Base-by-base conservation (phyloP, 2,797 vertebrate species). In the Poeciliopsis gracilis region DNA sequence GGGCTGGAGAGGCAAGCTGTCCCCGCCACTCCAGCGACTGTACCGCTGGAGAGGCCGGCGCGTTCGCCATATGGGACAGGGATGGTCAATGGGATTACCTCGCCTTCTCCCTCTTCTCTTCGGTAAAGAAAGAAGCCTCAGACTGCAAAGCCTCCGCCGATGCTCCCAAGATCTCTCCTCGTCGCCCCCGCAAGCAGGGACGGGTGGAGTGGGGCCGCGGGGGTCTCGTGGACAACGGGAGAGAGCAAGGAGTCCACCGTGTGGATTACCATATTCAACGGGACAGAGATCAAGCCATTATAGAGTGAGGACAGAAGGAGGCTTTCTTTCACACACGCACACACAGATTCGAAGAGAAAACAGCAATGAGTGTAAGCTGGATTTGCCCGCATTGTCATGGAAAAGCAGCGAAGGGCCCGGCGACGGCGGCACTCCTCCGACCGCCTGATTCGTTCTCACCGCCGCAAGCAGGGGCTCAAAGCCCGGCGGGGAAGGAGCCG, bases 231-330 rank as follows among this genome's bases (percentile, higher is more conserved):
- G 93, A 88, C 90, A 87, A 89, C 88, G 86, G 87, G 87, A 90
- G 88, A 89, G 84, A 88, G 82, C 87, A 72, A 76, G 78, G 87
- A 86, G 90, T 88, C 85, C 89, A 90, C 84, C 91, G 91, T 89
- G 90, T 90, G 93, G 95, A 96, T 96, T 95, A 96, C 94, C 95
- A 95, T 96, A 95, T 95, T 95, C 94, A 96, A 94, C 94, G 88
- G 92, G 93, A 93, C 93, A 93, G 92, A 95, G 94, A 95, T 95
- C 94, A 95, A 94, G 92, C 85, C 90, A 94, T 94, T 94, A 94
- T 93, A 89, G 91, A 94, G 90, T 87, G 89, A 91, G 89, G 91
- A 91, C 91, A 93, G 90, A 93, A 86, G 85, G 86, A 89, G 92
- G 86, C 89, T 91, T 89, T 94, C 90, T 92, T 89, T 91, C 88